Base-by-base conservation (phyloP, 2,113 vertebrate species). In the Scatophagus argus region DNA sequence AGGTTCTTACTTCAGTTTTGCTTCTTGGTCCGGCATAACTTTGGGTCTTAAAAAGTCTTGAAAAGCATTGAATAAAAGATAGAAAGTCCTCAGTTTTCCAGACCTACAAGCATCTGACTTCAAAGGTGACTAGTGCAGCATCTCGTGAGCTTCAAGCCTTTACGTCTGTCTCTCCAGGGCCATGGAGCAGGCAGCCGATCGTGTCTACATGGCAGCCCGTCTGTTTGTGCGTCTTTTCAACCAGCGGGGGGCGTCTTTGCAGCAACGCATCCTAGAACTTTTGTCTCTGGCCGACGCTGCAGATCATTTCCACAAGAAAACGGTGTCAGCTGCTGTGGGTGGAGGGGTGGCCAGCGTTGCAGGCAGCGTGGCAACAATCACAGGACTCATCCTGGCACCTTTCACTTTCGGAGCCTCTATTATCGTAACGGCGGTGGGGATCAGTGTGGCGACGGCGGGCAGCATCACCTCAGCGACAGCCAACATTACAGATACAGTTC, bases 391-490 rank as follows among this genome's bases (percentile, higher is more conserved):
- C 12, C 85, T 95, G 65, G 94, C 94, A 0, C 95, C 95, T 7
- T 88, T 96, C 77, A 95, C 94, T 0, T 91, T 94, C 3, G 94
- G 95, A 0, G 89, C 92, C 23, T 95, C 94, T 0, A 76, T 94
- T 31, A 93, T 94, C 0, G 92, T 96, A 29, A 94, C 93, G 0
- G 94, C 90, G 2, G 94, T 94, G 27, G 95, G 95, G 21, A 92
- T 94, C 34, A 58, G 93, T 2, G 93, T 96, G 74, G 94, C 94
- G n/a, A 92, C 93, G 1, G 94, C 93, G 0, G 95, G 95, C 23
- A 93, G 93, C 83, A 91, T 95, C 76, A 88, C 95, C 25, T 94
- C 94, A 5, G 94, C 93, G 0, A 88, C 93, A 0, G 95, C 95
- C 27, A 94, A 94, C 6, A 94, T 95, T 74, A 93, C 94, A 0